Evolutionary conservation across 1,140 invertebrate genomes (phyloP), one percentile per base, ranked within the genome.

Genomic region (Papilio helenus): DNA sequence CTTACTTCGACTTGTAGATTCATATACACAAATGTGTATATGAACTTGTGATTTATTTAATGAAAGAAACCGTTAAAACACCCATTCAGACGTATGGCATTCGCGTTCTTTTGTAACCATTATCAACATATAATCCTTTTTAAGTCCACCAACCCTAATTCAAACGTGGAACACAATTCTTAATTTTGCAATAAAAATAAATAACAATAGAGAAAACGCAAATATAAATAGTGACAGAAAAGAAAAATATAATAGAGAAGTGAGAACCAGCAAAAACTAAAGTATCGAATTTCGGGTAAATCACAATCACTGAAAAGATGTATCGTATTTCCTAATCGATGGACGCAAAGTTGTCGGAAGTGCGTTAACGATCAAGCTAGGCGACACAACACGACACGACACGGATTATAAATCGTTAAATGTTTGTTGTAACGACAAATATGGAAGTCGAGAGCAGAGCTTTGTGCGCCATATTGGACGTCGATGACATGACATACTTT

Each of bases 381-480:
- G 8, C 12, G 44, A 73, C 72, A 49, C 4, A 44, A 49, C 51
- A 55, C 51, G 8, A 55, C 18, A 55, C 42, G 20, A 49, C 72
- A 46, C 20, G 23, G 72, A 46, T 73, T 73, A 72, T 72, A 72
- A 73, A 73, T 46, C 72, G 18, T 73, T 12, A 73, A 73, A 73
- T 5, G 20, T 46, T 46, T 73, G 20, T 73, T 49, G 20, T 73
- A 73, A 73, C 39, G 20, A 73, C 44, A 49, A 23, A 42, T 73
- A 49, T 73, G 42, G 39, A 73, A 49, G 42, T 29, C 14, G 72
- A 12, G 7, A 10, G 39, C 23, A 44, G 42, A 73, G 20, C 39
- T 46, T 46, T 16, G 72, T 73, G 72, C 44, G 23, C 42, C 72
- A 73, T 23, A 29, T 49, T 49, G n/a, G 42, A 73, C 20, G 29